Evolutionary conservation across 2,113 vertebrate genomes (phyloP), one percentile per base, ranked within the genome.

Genomic region (Bubo scandiacus): DNA sequence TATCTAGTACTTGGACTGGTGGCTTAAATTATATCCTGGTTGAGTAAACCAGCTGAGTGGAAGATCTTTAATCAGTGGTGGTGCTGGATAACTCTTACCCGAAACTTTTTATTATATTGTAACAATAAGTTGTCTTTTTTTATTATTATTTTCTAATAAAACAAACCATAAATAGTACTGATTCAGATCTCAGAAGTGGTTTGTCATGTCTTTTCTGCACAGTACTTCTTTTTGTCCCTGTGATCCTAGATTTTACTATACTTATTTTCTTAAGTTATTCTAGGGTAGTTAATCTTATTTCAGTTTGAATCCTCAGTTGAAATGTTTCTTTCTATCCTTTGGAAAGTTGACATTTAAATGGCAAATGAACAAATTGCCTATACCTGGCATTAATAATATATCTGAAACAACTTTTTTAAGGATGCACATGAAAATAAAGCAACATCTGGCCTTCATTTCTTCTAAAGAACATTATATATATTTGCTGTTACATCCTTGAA

Each of bases 361-460:
- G 47, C 57, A 1, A 11, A 30, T 42, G 88, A 96, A 71, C 94
- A 92, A 95, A 92, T 79, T 91, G 75, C 27, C 86, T 61, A 4
- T 94, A 84, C 81, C 68, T 94, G 94, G 73, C 49, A 86, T 74
- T 87, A 72, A 49, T 72, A n/a, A 67, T 27, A 5, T 27, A 51
- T 68, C 54, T 67, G 92, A 74, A 96, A 77, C 70, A 81, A 71
- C 36, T 74, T 81, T 59, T 54, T 43, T 21, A 77, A 75, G 88
- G 91, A 84, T 91, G 85, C 63, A 83, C 2, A 0, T 86, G 79
- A 81, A 93, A 88, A 71, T 58, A 80, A 81, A 88, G 85, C 85
- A 90, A 91, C 90, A 95, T 92, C 92, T 96, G 95, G 88, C 80
- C 70, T 72, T 87, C 70, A 79, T 94, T 94, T 89, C 86, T 96